Conservation (phyloP, 2,797 vertebrate species). For the Artibeus jamaicensis region DNA sequence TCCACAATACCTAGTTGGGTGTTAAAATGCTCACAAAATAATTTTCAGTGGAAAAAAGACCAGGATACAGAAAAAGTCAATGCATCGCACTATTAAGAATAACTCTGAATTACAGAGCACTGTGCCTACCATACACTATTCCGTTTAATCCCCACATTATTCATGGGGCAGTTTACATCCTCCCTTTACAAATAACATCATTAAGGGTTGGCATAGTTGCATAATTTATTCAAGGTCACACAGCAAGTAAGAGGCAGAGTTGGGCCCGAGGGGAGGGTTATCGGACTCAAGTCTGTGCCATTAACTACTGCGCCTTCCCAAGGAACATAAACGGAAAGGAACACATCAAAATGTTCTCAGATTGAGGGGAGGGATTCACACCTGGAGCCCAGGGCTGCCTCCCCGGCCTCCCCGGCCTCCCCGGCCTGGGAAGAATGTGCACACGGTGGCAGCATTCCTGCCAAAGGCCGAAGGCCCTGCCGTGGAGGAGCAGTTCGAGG, state of each 20-base stretch:
- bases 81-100: neutral
- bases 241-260: neutral
- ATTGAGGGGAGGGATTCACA: neutral
- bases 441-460: neutral
- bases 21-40: slow-evolving; percentile 1
- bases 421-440: neutral
- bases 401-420: neutral
- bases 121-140: neutral
- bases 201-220: neutral
- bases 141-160: neutral
- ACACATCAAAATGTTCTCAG: neutral
- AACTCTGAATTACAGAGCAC: neutral
- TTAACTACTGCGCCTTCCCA: neutral
- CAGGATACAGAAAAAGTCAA: neutral
- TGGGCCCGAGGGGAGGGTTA: neutral
- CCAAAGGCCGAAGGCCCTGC: neutral
- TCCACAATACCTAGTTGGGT: neutral
- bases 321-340: neutral
- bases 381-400: neutral
- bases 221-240: neutral
- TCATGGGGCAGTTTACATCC: neutral
- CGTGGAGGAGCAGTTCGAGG: neutral
- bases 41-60: neutral
- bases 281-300: neutral
- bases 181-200: neutral